Percentiles rank a stretch among this genome's conserved stretches.
Conservation (phyloP, 1,140 invertebrate genomes). For the Dendroctonus valens region DNA sequence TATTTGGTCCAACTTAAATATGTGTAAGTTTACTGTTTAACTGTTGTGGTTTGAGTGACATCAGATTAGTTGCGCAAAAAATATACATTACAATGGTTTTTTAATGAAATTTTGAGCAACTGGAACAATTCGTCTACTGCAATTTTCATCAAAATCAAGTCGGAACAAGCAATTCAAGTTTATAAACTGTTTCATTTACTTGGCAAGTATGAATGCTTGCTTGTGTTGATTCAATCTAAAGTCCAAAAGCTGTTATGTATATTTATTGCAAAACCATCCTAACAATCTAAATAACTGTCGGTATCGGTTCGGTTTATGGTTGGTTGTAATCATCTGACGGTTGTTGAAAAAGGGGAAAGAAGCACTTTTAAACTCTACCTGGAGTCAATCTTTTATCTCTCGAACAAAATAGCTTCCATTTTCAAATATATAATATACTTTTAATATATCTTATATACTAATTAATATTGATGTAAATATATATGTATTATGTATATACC, state of each 20-base stretch:
- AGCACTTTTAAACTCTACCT: slow-evolving; percentile 49
- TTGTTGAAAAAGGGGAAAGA: slow-evolving; percentile 50
- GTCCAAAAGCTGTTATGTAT: no score
- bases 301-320: slow-evolving; percentile 53
- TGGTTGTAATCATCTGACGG: slow-evolving; percentile 50
- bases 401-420: slow-evolving; percentile 53
- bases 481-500: slow-evolving; percentile 53
- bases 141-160: no score
- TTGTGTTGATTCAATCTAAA: no score
- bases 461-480: slow-evolving; percentile 57
- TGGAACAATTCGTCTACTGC: no score
- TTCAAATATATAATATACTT: slow-evolving; percentile 53
- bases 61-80: neutral
- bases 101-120: neutral
- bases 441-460: slow-evolving; percentile 54
- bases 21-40: slow-evolving; percentile 49
- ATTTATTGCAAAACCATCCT: no score
- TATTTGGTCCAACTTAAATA: slow-evolving; percentile 54
- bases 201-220: no score
- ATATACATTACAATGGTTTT: neutral
- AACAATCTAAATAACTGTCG: slow-evolving; percentile 46
- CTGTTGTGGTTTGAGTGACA: slow-evolving; percentile 44
- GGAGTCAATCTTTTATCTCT: slow-evolving; percentile 64
- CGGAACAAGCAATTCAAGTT: no score
- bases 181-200: no score